Conservation (phyloP, 2,113 vertebrate genomes). For the Actenoides lindsayi region DNA sequence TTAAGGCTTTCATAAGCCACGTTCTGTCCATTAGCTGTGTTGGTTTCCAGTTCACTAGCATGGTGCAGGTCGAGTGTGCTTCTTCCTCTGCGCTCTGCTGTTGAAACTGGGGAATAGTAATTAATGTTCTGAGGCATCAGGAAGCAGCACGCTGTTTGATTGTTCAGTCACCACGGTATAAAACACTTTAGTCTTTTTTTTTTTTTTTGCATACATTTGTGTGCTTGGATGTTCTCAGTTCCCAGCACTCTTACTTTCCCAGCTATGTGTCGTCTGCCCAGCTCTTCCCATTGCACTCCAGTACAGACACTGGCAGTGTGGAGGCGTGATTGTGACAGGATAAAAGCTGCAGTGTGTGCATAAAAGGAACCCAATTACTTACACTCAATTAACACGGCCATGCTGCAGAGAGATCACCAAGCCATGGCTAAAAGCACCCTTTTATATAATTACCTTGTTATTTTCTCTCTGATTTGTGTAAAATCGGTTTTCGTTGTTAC, state of each 20-base stretch:
- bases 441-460: neutral
- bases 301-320: neutral
- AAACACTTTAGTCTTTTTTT: neutral
- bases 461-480: neutral
- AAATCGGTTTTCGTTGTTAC: neutral
- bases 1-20: neutral
- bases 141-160: neutral
- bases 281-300: neutral
- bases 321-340: neutral
- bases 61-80: neutral
- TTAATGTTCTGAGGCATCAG: neutral
- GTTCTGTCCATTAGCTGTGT: neutral
- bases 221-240: neutral
- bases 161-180: neutral
- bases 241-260: neutral
- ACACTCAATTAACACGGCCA: neutral
- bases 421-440: neutral
- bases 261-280: neutral
- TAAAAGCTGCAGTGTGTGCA: neutral
- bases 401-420: neutral
- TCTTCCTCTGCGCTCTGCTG: neutral
- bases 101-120: neutral
- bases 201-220: neutral
- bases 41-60: neutral
- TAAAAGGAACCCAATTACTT: conserved; percentile 38